phyloP scores from a whole-genome alignment of 2,888 invertebrate genomes.

The Hylaea fasciaria region DNA sequence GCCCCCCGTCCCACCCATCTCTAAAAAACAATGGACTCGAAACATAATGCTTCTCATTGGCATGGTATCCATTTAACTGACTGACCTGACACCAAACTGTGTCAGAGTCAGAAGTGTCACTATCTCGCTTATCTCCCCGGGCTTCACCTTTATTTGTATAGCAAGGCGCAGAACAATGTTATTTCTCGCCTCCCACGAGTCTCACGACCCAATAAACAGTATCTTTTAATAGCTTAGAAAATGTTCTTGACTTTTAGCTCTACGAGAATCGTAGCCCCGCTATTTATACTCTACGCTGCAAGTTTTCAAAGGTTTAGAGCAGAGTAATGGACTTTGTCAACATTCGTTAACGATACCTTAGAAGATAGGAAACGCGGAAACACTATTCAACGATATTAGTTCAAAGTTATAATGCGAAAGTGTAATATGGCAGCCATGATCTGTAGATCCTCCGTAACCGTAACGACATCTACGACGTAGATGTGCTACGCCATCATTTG shows the following conservation, averaged over 20 bases:
- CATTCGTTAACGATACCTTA: background rate
- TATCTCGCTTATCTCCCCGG: background rate
- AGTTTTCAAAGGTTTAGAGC: background rate
- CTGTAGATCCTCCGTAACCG: no score
- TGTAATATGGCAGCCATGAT: no score
- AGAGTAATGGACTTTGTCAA: background rate
- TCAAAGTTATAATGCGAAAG: background rate
- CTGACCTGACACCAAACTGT: background rate
- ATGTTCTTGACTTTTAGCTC: background rate
- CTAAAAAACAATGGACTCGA: no score
- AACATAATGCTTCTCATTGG: background rate
- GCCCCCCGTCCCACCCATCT: no score
- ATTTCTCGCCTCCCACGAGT: background rate
- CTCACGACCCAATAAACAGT: background rate
- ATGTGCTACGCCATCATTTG: no score
- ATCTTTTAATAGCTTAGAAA: background rate
- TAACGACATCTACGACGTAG: no score
- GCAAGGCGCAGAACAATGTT: background rate
- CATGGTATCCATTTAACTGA: background rate
- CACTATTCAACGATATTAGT: background rate
- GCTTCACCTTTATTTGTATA: background rate
- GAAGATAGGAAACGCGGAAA: background rate
- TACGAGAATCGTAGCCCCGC: background rate
- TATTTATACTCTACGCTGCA: no score
- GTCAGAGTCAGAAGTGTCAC: constrained; percentile 4